Evolutionary conservation across 2,113 vertebrate genomes (phyloP).

Genomic region (Notothenia coriiceps): DNA sequence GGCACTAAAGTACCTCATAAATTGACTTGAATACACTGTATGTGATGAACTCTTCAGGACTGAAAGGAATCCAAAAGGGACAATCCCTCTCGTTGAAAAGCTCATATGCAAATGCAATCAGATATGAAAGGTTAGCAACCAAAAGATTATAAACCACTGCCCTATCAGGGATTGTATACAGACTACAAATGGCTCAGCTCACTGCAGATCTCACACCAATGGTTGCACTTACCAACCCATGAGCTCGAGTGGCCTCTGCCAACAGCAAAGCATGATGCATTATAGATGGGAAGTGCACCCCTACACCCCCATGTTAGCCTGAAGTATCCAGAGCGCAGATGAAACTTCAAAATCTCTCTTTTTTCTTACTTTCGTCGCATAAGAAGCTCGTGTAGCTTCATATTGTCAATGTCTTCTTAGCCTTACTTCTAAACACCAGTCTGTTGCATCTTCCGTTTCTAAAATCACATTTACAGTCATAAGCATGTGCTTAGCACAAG

Average conservation of each 20-base stretch:
- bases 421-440: not conserved
- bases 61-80: not conserved
- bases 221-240: slow-evolving; percentile 22
- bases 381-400: not conserved
- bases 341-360: not conserved
- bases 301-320: not conserved
- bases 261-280: slow-evolving; percentile 47
- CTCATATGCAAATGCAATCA: not conserved
- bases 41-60: not conserved
- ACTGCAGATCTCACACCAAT: slow-evolving; percentile 10
- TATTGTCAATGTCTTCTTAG: not conserved
- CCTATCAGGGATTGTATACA: slow-evolving; percentile 2
- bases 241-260: slow-evolving; percentile 47
- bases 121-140: not conserved
- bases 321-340: slow-evolving; percentile 23
- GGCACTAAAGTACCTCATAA: not conserved
- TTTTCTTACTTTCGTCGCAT: not conserved
- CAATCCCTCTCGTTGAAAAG: not conserved
- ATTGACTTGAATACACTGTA: not conserved
- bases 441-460: slow-evolving; percentile 14
- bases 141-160: not conserved
- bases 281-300: slow-evolving; percentile 51
- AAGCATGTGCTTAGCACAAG: slow-evolving; percentile 16
- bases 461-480: slow-evolving; percentile 7
- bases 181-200: slow-evolving; percentile 22